Evolutionary conservation across 2,888 invertebrate genomes (phyloP), one percentile per base, ranked within the genome.

Genomic region (Ichneumoninae sp.): DNA sequence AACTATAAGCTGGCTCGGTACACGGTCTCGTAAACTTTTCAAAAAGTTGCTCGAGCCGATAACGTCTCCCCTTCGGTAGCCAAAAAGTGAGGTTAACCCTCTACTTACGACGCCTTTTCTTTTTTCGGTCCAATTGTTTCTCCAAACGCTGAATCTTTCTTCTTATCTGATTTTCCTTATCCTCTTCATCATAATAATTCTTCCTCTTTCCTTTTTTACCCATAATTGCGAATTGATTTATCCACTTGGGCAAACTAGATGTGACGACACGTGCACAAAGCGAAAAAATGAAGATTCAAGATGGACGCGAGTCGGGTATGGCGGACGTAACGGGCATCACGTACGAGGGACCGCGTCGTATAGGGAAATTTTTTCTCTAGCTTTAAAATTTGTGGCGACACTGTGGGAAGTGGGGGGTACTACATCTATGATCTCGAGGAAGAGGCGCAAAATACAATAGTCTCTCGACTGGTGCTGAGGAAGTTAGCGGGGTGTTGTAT

Each of bases 241-340:
- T 36, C 3, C 44, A 50, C 26, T 54, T 79, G 54, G 50, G 44
- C 79, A 54, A 79, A 65, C 4, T 69, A 30, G 10, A 57, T 76
- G 81, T 76, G 70, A 66, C 70, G 68, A 78, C 82, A 72, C 72
- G 6, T 19, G 62, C 82, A 82, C 76, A 82, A 70, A 82, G 76
- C 76, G 70, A 76, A 22, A 22, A 1, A 22, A 22, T 22, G 22
- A 22, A 22, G 22, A 22, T 22, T 22, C 22, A 22, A 22, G 22
- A 22, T 22, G 22, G 22, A 22, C 22, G 22, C 22, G 22, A 22
- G 22, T 22, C 22, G 22, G 22, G 22, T 22, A 22, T 22, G 22
- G 22, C 22, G 22, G 22, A 22, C 22, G 22, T 22, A 22, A 22
- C 22, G 22, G 22, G 22, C 22, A 22, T 22, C 22, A 22, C 22